Base-by-base conservation (phyloP, 2,797 vertebrate species). In the Choloepus didactylus region DNA sequence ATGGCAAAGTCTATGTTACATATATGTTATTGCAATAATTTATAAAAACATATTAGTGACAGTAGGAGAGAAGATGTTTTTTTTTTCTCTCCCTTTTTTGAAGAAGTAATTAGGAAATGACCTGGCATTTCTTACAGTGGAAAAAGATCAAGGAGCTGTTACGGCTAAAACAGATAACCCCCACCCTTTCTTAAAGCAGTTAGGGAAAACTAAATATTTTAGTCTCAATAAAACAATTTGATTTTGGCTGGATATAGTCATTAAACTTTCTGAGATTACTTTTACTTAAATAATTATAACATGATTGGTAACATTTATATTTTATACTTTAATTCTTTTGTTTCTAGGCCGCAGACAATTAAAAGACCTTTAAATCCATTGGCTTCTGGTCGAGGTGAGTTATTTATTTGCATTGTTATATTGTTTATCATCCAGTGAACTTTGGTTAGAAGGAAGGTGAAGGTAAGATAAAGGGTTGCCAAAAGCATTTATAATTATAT, bases 281-380 rank as follows among this genome's bases (percentile, higher is more conserved):
- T 83, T 84, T 72, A 72, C 21, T 54, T 91, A 87, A 81, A 70
- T 83, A 82, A 81, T 90, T 80, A 51, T n/a, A 81, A 60, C 9
- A 75, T 91, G 56, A 60, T 60, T 64, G 46, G 84, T 93, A 96
- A 91, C 19, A 14, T 16, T 91, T 89, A 19, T 73, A 23, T 90
- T 93, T 95, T 85, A 95, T 72, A 92, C 27, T 98, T 93, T 90
- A 95, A 89, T 97, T 41, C 51, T 67, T 81, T 92, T 93, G 9
- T 85, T 92, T 97, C 62, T 91, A 99, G 98, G 94, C 98, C 98
- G 96, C 98, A 98, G 96, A 98, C 98, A 59, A 97, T 99, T 85
- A 98, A 98, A 97, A 98, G 98, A 95, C 98, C 98, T 97, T 98
- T 98, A 93, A 98, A 96, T 95, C 98, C 98, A 64, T 79, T 98